Percentiles rank a stretch among this genome's conserved stretches.
phyloP scores from a whole-genome alignment of 30 jellyfish, hydroid and myxozoan genomes.

The Rhopilema esculentum region DNA sequence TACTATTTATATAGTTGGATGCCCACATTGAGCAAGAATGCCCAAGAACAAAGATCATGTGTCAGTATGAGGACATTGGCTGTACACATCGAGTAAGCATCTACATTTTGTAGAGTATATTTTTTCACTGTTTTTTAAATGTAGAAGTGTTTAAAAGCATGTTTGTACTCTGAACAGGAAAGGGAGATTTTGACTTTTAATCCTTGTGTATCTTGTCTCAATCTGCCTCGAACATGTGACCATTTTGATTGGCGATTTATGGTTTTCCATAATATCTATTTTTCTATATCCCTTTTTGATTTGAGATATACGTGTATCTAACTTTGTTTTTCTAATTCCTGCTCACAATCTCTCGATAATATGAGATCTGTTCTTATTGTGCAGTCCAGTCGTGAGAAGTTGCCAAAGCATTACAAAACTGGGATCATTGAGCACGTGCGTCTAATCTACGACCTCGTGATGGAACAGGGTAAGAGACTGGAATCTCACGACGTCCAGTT shows the following conservation, averaged over 20 bases:
- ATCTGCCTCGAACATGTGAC: no score
- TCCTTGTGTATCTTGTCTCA: no score
- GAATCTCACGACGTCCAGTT: slow-evolving; percentile 90
- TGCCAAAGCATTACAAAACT: slow-evolving; percentile 92
- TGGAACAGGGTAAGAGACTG: slow-evolving; percentile 91
- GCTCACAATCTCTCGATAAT: no score
- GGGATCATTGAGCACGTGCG: slow-evolving; percentile 99
- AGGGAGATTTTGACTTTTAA: no score
- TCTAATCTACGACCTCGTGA: slow-evolving; percentile 85
- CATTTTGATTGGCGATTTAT: no score
- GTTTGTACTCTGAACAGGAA: no score
- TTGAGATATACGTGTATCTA: no score
- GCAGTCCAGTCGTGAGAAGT: slow-evolving; percentile 94
- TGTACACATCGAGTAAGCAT: slow-evolving; percentile 90
- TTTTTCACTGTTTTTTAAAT: neutral
- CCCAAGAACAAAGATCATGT: slow-evolving; percentile 95
- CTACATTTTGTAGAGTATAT: neutral
- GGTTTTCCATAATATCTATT: no score
- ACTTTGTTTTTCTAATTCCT: no score
- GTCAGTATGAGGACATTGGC: slow-evolving; percentile 97
- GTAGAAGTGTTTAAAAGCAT: neutral
- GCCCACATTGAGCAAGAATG: slow-evolving; percentile 94
- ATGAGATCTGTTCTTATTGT: no score
- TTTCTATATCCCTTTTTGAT: no score
- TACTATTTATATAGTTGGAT: slow-evolving; percentile 62